A percentile compares a stretch with the other conserved stretches of the same genome.
Conservation (phyloP, 2,113 vertebrate species). For the Cyanoderma ruficeps region DNA sequence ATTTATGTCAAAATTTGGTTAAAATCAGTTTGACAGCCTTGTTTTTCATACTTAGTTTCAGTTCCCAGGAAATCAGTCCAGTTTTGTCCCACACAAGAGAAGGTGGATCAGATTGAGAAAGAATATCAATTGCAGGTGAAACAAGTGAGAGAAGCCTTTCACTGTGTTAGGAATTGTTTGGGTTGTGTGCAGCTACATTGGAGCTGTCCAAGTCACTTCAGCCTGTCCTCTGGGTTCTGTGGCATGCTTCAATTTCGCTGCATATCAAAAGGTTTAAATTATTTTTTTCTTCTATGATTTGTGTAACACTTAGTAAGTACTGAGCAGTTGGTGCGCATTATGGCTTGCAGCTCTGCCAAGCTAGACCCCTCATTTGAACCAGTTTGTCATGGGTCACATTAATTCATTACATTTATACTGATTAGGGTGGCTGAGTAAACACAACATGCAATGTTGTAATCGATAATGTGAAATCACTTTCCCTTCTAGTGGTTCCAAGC, state of each 20-base stretch:
- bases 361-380: not conserved
- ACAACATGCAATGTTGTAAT: not conserved
- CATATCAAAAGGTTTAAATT: not conserved
- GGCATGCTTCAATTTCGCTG: not conserved
- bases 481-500: not conserved
- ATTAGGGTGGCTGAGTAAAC: not conserved
- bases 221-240: not conserved
- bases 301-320: not conserved
- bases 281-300: not conserved
- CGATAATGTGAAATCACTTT: not conserved
- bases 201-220: not conserved
- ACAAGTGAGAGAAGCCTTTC: not conserved
- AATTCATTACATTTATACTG: not conserved
- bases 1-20: not conserved
- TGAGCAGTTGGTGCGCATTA: not conserved
- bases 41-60: not conserved
- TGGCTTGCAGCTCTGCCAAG: not conserved
- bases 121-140: not conserved
- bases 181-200: not conserved
- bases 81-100: not conserved
- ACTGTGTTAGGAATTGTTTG: not conserved
- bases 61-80: not conserved
- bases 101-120: not conserved
- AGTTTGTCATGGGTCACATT: not conserved
- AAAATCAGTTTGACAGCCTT: not conserved